Evolutionary conservation across 2,888 invertebrate species (phyloP).

Genomic region (Microdon myrmicae): DNA sequence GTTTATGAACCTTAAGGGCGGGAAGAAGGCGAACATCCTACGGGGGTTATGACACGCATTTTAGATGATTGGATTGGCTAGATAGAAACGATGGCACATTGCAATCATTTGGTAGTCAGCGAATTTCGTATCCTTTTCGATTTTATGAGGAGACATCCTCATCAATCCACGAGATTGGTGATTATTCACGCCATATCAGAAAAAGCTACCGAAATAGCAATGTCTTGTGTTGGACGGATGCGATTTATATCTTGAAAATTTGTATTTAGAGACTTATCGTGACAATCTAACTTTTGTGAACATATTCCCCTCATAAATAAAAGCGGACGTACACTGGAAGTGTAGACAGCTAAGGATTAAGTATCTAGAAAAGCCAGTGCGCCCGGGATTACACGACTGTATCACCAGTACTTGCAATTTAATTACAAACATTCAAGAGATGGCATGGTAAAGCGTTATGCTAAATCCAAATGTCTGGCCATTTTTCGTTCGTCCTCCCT

Average conservation of each 20-base stretch:
- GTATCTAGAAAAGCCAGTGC: slow-evolving; percentile 25
- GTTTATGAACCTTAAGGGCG: slow-evolving; percentile 24
- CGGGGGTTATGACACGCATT: too few relatives aligned
- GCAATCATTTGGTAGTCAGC: slow-evolving; percentile 5
- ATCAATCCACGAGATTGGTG: too few relatives aligned
- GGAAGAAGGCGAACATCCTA: too few relatives aligned
- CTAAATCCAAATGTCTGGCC: slow-evolving; percentile 49
- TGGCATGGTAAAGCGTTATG: slow-evolving; percentile 16
- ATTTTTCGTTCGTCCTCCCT: slow-evolving; percentile 40
- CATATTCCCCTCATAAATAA: slow-evolving; percentile 39
- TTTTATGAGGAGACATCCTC: too few relatives aligned
- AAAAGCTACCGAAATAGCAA: too few relatives aligned
- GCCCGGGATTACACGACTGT: slow-evolving; percentile 33
- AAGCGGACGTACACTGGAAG: slow-evolving; percentile 15
- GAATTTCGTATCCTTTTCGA: background rate
- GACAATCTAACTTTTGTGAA: slow-evolving; percentile 21
- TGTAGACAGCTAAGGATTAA: slow-evolving; percentile 2
- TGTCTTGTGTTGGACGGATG: too few relatives aligned
- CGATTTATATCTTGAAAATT: too few relatives aligned
- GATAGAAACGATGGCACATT: too few relatives aligned
- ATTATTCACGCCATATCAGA: too few relatives aligned
- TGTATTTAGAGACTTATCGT: slow-evolving; percentile 27
- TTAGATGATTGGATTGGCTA: slow-evolving; percentile 30
- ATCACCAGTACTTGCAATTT: slow-evolving; percentile 46
- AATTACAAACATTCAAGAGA: slow-evolving; percentile 51